Percentiles rank a stretch among this genome's conserved stretches.
Conservation (phyloP, 2,797 vertebrate genomes). For the Gorsachius magnificus region DNA sequence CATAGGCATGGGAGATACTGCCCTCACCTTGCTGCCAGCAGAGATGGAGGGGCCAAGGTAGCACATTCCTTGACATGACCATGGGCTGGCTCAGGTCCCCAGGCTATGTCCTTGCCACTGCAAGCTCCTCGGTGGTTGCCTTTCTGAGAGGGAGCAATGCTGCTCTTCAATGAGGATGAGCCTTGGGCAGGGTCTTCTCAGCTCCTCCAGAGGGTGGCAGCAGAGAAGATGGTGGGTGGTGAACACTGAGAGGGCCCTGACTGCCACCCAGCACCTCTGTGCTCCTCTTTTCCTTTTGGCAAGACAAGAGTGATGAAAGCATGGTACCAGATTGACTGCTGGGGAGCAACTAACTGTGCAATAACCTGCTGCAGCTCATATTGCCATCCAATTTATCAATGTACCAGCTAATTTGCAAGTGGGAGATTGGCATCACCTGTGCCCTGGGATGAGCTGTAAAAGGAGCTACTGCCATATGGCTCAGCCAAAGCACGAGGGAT, state of each 20-base stretch:
- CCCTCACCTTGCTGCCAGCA: not conserved
- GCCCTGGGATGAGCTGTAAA: not conserved
- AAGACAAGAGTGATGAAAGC: not conserved
- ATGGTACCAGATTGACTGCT: not conserved
- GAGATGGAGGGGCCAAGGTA: not conserved
- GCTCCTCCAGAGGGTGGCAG: not conserved
- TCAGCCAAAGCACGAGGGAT: not conserved
- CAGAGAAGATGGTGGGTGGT: not conserved
- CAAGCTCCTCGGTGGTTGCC: not conserved
- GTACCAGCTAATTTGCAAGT: not conserved
- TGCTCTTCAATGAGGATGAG: not conserved
- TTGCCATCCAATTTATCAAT: not conserved
- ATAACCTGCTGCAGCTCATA: not conserved
- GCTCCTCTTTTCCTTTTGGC: not conserved
- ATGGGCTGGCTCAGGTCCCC: not conserved
- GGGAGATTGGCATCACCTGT: not conserved
- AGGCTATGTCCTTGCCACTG: not conserved
- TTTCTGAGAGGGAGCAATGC: accelerated
- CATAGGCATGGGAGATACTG: not conserved
- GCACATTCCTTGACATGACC: accelerated
- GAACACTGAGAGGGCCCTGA: accelerated
- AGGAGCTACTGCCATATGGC: not conserved
- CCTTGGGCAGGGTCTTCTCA: not conserved
- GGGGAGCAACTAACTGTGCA: not conserved
- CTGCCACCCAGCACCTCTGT: not conserved